A percentile compares a stretch with the other conserved stretches of the same genome.
Evolutionary conservation across 2,888 invertebrate species (phyloP).

Genomic region (Lycia hirtaria): DNA sequence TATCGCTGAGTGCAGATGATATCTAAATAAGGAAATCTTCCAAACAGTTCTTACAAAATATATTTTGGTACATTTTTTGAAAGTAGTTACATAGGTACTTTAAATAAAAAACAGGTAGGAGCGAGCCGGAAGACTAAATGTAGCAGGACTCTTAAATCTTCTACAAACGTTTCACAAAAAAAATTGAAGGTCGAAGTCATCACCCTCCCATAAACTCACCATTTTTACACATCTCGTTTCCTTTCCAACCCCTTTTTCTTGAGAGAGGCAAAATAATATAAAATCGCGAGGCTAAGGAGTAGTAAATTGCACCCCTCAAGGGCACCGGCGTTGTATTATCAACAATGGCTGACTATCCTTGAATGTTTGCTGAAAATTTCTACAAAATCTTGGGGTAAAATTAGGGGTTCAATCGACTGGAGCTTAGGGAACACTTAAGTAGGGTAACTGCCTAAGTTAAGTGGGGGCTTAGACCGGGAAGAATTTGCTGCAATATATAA

Average conservation of each 20-base stretch:
- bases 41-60: no score
- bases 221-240: conserved; percentile 20
- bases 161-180: not conserved
- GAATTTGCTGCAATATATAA: not conserved
- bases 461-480: not conserved
- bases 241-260: conserved; percentile 12
- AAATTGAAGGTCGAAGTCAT: conserved; percentile 8
- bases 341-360: conserved; percentile 24
- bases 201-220: conserved; percentile 8
- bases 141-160: not conserved
- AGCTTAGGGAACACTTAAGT: conserved; percentile 22
- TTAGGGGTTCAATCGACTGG: conserved; percentile 36
- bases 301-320: conserved; percentile 31
- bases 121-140: no score
- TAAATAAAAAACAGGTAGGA: no score
- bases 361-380: conserved; percentile 37
- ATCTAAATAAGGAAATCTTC: no score
- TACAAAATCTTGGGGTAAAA: conserved; percentile 29
- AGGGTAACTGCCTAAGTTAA: not conserved
- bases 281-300: conserved; percentile 27
- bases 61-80: no score
- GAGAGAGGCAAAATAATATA: conserved; percentile 36
- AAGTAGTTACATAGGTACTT: no score
- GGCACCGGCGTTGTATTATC: conserved; percentile 24
- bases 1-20: no score